These are phyloP conservation scores for Pseudolycoriella hygida DNA, from an alignment of 2,888 invertebrate genomes.

Conservation along the genomic window DNA sequence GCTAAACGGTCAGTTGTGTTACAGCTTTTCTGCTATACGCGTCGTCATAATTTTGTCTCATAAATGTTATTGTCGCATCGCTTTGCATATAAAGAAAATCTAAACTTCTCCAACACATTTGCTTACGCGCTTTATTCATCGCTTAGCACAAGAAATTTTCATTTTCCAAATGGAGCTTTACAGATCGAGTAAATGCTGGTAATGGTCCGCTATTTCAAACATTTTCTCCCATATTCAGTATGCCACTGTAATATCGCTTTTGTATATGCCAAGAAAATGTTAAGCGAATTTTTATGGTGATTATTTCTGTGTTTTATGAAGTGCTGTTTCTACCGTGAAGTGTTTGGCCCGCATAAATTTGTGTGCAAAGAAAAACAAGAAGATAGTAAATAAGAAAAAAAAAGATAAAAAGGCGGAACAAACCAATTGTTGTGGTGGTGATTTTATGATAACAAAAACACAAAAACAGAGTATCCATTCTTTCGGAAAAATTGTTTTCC, in stretches of 20 bases:
- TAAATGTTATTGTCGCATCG: background rate
- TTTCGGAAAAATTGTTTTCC: background rate
- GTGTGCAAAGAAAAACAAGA: background rate
- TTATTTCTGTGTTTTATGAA: background rate
- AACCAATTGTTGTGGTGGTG: too few relatives aligned
- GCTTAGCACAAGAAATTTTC: background rate
- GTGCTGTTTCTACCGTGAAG: background rate
- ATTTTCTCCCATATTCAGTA: too few relatives aligned
- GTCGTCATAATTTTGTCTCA: background rate
- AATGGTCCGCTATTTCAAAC: background rate
- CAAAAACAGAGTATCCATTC: background rate
- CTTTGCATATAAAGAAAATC: background rate
- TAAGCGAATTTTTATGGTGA: too few relatives aligned
- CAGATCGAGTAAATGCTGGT: background rate
- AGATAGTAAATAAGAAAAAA: background rate
- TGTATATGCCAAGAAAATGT: too few relatives aligned
- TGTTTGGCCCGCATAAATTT: background rate
- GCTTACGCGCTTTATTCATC: too few relatives aligned
- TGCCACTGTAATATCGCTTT: too few relatives aligned
- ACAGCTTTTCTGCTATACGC: slow-evolving; percentile 4
- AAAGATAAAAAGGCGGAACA: too few relatives aligned
- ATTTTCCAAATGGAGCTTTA: background rate
- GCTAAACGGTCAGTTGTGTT: slow-evolving; percentile 3
- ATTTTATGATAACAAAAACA: background rate
- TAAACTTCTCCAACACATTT: too few relatives aligned